A percentile compares a stretch with the other conserved stretches of the same genome.
Evolutionary conservation across 2,797 vertebrate genomes (phyloP).

Genomic region (Macroramphosus scolopax): DNA sequence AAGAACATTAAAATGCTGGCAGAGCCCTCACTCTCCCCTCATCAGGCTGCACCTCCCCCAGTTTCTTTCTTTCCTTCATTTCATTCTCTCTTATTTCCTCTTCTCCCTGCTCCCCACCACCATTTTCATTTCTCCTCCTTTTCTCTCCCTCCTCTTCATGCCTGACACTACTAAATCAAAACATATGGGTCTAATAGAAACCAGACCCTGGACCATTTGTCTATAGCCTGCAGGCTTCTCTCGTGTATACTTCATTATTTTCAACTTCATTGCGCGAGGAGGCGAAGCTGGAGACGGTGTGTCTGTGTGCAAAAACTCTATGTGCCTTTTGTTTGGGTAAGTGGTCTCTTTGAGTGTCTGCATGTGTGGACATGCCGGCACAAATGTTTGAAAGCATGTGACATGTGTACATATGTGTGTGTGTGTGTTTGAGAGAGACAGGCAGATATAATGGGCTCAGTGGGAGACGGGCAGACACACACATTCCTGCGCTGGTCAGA

Average conservation of each 20-base stretch:
- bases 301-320: slow-evolving; percentile 52
- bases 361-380: slow-evolving; percentile 31
- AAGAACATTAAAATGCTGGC: slow-evolving; percentile 52
- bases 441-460: slow-evolving; percentile 39
- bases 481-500: slow-evolving; percentile 57
- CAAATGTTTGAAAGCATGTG: slow-evolving; percentile 35
- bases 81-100: slow-evolving; percentile 41
- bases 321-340: slow-evolving; percentile 56
- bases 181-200: slow-evolving; percentile 77
- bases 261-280: slow-evolving; percentile 29
- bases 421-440: slow-evolving; percentile 8
- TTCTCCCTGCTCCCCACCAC: slow-evolving; percentile 23
- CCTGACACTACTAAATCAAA: slow-evolving; percentile 71
- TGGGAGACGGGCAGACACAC: slow-evolving; percentile 43
- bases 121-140: slow-evolving; percentile 27
- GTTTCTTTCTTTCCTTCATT: slow-evolving; percentile 20
- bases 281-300: slow-evolving; percentile 43
- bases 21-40: too few relatives aligned
- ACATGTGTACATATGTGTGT: slow-evolving; percentile 3
- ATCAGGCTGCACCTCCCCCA: slow-evolving; percentile 27
- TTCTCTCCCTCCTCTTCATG: slow-evolving; percentile 23
- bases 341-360: slow-evolving; percentile 26
- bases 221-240: slow-evolving; percentile 41
- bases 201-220: slow-evolving; percentile 63
- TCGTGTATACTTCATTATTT: slow-evolving; percentile 29